phyloP scores from a whole-genome alignment of 2,888 invertebrate genomes.

The Cephus nigrinus region DNA sequence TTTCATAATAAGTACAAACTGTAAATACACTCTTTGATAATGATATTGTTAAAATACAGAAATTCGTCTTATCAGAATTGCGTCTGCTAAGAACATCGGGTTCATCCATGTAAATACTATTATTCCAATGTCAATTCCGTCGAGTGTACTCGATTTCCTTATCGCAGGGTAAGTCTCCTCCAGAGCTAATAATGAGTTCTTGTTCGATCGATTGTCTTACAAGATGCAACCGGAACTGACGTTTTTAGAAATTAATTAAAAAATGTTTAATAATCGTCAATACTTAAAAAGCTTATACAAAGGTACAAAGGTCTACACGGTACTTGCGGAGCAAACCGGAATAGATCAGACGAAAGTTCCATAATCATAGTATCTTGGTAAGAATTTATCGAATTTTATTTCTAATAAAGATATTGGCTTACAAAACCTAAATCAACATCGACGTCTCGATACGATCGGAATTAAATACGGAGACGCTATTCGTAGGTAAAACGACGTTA shows the following conservation, averaged over 20 bases:
- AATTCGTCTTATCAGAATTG: background rate
- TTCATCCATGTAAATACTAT: background rate
- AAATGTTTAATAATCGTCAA: background rate
- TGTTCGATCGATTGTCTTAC: background rate
- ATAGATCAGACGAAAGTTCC: background rate
- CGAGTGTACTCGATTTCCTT: background rate
- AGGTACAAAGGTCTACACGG: background rate
- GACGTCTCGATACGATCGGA: background rate
- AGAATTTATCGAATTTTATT: background rate
- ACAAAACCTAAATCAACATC: background rate
- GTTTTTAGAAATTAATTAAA: background rate
- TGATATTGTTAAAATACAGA: too few species aligned
- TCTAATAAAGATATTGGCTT: background rate
- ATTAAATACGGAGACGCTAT: background rate
- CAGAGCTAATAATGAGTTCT: background rate
- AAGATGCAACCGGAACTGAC: background rate
- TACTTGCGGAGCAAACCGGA: background rate
- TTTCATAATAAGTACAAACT: too few species aligned
- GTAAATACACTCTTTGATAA: too few species aligned
- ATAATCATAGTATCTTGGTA: background rate
- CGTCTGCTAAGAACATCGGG: background rate
- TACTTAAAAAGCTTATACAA: background rate
- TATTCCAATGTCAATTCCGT: background rate
- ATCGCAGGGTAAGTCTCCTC: background rate
- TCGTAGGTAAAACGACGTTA: background rate